These are phyloP conservation scores for Pristionchus japonicus DNA, from an alignment of 2,888 invertebrate genomes.

Conservation along the genomic window DNA sequence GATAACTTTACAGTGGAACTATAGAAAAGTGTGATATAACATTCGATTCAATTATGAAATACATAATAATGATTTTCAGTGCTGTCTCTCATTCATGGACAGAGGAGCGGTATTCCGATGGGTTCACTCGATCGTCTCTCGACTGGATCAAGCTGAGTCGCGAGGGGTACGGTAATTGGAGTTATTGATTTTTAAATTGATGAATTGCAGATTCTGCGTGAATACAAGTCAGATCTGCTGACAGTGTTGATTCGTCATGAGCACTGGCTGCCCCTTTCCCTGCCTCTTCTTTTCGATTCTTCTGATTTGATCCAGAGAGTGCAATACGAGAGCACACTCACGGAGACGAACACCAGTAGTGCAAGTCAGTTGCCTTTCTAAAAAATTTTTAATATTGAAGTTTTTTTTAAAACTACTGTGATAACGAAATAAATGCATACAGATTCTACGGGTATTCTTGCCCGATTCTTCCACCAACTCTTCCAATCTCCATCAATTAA, in stretches of 20 bases:
- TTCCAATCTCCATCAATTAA: conserved; percentile 56
- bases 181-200: neutral
- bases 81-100: conserved; percentile 92
- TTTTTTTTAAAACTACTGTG: neutral
- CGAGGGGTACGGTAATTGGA: conserved; percentile 44
- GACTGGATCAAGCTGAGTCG: conserved; percentile 86
- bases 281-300: conserved; percentile 81
- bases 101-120: conserved; percentile 91
- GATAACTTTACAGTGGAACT: too few relatives aligned
- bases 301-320: conserved; percentile 48
- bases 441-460: conserved; percentile 56
- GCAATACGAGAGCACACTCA: conserved; percentile 33
- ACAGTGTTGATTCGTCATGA: conserved; percentile 93
- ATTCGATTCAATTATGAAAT: neutral
- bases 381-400: neutral
- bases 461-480: conserved; percentile 66
- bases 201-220: conserved; percentile 34
- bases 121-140: conserved; percentile 88
- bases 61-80: conserved; percentile 79
- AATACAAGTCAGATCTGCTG: conserved; percentile 87
- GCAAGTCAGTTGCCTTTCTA: conserved; percentile 39
- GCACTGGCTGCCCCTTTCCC: conserved; percentile 92
- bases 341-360: conserved; percentile 16
- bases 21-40: too few relatives aligned
- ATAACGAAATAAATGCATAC: neutral